A percentile compares a stretch with the other conserved stretches of the same genome.
phyloP scores from a whole-genome alignment of 2,797 vertebrate genomes.

The Gymnoscopelus braueri region DNA sequence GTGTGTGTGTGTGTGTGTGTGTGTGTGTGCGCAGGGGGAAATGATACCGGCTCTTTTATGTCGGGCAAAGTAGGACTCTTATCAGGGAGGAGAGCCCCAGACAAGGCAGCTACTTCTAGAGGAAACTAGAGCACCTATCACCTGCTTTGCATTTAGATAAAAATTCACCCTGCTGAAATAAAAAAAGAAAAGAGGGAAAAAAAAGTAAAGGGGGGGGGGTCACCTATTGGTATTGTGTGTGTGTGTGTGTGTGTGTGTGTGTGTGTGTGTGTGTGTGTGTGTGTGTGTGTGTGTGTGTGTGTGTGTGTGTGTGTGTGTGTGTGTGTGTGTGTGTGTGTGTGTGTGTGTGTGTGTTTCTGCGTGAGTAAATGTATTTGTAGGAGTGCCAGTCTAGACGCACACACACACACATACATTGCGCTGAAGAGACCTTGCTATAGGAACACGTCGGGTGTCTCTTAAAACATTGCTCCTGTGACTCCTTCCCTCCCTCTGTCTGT shows the following conservation, averaged over 20 bases:
- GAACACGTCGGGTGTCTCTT: slow-evolving; percentile 75
- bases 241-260: slow-evolving; percentile 44
- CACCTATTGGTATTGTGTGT: slow-evolving; percentile 69
- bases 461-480: slow-evolving; percentile 83
- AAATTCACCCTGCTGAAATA: slow-evolving; percentile 82
- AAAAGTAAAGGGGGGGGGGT: slow-evolving; percentile 67
- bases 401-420: slow-evolving; percentile 41
- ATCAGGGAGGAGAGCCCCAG: slow-evolving; percentile 85
- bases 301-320: slow-evolving; percentile 17
- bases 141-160: slow-evolving; percentile 90
- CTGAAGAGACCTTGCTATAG: slow-evolving; percentile 36
- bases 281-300: slow-evolving; percentile 66
- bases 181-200: slow-evolving; percentile 60
- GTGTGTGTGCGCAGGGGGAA: slow-evolving; percentile 67
- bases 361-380: not conserved
- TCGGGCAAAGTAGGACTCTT: slow-evolving; percentile 88
- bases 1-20: not conserved
- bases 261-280: slow-evolving; percentile 62
- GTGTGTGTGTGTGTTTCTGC: not conserved
- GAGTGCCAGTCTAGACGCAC: not conserved
- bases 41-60: slow-evolving; percentile 88
- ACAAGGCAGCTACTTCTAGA: slow-evolving; percentile 87
- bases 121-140: slow-evolving; percentile 85
- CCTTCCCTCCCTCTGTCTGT: slow-evolving; percentile 56
- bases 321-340: slow-evolving; percentile 5